Base-by-base conservation (phyloP, 2,888 invertebrate species). In the Endomychus coccineus region DNA sequence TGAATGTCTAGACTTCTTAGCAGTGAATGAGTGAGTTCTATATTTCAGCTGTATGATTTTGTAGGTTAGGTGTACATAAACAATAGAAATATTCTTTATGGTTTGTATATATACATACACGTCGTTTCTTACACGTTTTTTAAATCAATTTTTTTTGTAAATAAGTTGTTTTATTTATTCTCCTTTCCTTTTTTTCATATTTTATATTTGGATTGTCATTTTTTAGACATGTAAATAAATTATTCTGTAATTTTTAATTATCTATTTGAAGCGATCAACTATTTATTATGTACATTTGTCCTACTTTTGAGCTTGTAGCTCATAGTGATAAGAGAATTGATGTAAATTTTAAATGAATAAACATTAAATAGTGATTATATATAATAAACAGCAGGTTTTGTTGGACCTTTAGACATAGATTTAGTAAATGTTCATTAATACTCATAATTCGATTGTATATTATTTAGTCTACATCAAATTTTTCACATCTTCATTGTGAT, bases 1-100 rank as follows among this genome's bases (percentile, higher is more conserved):
- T 91, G 68, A 71, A 43, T 37, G 7, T 16, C 6, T 7, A 25
- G 5, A 25, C 21, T 19, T 6, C 21, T n/a, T n/a, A n/a, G n/a
- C n/a, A n/a, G n/a, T n/a, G n/a, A n/a, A n/a, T n/a, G n/a, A n/a
- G n/a, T n/a, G n/a, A n/a, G n/a, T n/a, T n/a, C n/a, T n/a, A n/a
- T n/a, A n/a, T n/a, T n/a, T n/a, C n/a, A n/a, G n/a, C n/a, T n/a
- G n/a, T n/a, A n/a, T 34, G 30, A 29, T 34, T 44, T 31, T 39
- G 46, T 51, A 52, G 54, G 49, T 51, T 51, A 52, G 50, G 47
- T 55, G 55, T 54, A 52, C 49, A 55, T 54, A 55, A 37, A 31
- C 27, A 6, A 10, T 38, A 33, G 34, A 33, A 14, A 29, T 45
- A 44, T 48, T 47, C 34, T 49, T 37, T 48, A 46, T 43, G 25